Evolutionary conservation across 2,797 vertebrate species (phyloP).

Genomic region (Choloepus didactylus): DNA sequence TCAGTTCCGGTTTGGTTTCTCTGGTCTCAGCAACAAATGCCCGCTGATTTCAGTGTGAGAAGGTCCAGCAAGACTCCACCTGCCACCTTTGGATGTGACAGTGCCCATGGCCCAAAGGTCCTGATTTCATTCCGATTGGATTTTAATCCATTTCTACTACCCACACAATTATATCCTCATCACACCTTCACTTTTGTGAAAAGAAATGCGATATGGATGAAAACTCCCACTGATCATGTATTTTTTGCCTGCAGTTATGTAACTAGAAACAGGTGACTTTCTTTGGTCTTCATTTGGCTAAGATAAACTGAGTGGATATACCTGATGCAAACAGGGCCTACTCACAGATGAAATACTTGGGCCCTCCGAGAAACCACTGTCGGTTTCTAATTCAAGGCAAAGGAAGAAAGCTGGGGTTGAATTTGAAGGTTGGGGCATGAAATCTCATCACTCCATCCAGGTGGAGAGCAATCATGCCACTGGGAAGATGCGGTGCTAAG

Average conservation of each 20-base stretch:
- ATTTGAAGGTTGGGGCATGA: too few species aligned
- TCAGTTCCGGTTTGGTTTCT: background rate
- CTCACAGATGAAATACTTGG: background rate
- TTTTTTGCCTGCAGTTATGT: background rate
- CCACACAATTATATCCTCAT: background rate
- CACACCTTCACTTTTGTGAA: background rate
- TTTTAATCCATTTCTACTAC: background rate
- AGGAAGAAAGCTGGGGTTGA: background rate
- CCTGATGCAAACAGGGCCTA: background rate
- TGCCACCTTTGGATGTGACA: background rate
- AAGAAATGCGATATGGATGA: background rate
- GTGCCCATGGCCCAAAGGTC: too few species aligned
- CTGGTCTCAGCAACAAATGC: background rate
- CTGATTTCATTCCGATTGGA: background rate
- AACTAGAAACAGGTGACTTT: fast-evolving
- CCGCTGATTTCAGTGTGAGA: background rate
- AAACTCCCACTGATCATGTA: background rate
- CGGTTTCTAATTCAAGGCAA: background rate
- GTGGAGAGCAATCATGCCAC: fast-evolving
- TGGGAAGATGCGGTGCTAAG: fast-evolving
- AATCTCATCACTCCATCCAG: background rate
- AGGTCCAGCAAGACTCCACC: background rate
- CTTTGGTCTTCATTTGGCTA: background rate
- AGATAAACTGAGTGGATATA: background rate
- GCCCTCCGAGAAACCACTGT: background rate